These are phyloP conservation scores for Acronicta aceris DNA, from an alignment of 2,888 invertebrate species.

Conservation along the genomic window DNA sequence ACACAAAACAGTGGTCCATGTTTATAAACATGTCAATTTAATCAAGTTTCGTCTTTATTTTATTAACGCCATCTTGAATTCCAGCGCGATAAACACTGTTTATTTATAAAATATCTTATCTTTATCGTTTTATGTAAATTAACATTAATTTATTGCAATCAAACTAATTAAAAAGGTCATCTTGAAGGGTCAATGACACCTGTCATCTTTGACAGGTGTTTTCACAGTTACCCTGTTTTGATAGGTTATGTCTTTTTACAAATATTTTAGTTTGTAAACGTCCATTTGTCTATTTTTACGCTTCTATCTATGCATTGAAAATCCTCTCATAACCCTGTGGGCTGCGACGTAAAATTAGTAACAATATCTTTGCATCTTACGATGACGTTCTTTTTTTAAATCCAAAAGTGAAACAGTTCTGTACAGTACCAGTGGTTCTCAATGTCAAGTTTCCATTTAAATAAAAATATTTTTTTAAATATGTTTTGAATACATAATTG, in stretches of 20 bases:
- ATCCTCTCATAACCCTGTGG: neutral
- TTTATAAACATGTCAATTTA: conserved; percentile 37
- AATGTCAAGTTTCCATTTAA: too few species aligned
- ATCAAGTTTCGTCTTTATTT: conserved; percentile 42
- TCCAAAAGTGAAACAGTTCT: too few species aligned
- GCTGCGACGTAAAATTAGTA: too few species aligned
- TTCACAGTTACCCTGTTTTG: conserved; percentile 5
- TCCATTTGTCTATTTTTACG: neutral
- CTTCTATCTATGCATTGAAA: too few species aligned
- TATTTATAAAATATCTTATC: conserved; percentile 25
- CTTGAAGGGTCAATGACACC: conserved; percentile 16
- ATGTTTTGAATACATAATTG: too few species aligned
- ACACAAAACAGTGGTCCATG: conserved; percentile 15
- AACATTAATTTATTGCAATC: conserved; percentile 26
- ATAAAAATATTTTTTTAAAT: too few species aligned
- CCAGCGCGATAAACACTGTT: conserved; percentile 38
- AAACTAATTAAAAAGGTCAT: conserved; percentile 23
- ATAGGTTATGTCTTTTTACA: conserved; percentile 34
- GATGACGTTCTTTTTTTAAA: too few species aligned
- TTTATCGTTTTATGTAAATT: conserved; percentile 19
- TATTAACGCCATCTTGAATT: conserved; percentile 44
- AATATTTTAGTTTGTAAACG: conserved; percentile 9
- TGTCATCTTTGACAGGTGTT: conserved; percentile 19
- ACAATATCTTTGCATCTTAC: too few species aligned
- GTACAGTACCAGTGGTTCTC: too few species aligned